Evolutionary conservation across 2,888 invertebrate species (phyloP), one percentile per base, ranked within the genome.

Genomic region (Euproctis similis): DNA sequence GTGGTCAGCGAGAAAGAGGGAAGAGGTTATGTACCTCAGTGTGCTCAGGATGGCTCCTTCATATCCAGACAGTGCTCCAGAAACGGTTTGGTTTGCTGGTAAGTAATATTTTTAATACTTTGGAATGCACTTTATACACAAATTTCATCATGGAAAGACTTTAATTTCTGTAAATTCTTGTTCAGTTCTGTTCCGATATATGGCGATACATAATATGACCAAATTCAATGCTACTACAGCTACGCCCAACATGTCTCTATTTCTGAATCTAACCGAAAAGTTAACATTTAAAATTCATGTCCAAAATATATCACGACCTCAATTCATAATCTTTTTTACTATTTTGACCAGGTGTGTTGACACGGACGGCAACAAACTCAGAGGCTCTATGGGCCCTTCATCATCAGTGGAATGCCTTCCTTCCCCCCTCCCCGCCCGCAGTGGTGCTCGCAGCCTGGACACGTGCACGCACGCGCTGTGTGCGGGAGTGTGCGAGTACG

Each of bases 71-170:
- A 95, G 57, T 95, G 95, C 63, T 94, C 94, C 1, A 86, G 94
- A 31, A 95, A 95, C 63, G 93, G 92, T 12, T 70, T 94, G 12
- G 93, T 95, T 42, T 95, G 95, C 63, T 95, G 95, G 95, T 82
- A 19, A 59, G 71, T 42, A 19, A 12, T 11, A 9, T 10, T 2
- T 17, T 25, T 4, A 14, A 14, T 14, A 14, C 6, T 14, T n/a
- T n/a, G n/a, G n/a, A n/a, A n/a, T n/a, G n/a, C n/a, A n/a, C n/a
- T n/a, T n/a, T n/a, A n/a, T n/a, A n/a, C n/a, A n/a, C n/a, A n/a
- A n/a, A n/a, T n/a, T n/a, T n/a, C n/a, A n/a, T n/a, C n/a, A n/a
- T n/a, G n/a, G n/a, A n/a, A n/a, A n/a, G n/a, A n/a, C n/a, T n/a
- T n/a, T n/a, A n/a, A n/a, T n/a, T n/a, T n/a, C n/a, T n/a, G n/a